Base-by-base conservation (phyloP, 2,113 vertebrate genomes). In the Epinephelus cyanopodus region DNA sequence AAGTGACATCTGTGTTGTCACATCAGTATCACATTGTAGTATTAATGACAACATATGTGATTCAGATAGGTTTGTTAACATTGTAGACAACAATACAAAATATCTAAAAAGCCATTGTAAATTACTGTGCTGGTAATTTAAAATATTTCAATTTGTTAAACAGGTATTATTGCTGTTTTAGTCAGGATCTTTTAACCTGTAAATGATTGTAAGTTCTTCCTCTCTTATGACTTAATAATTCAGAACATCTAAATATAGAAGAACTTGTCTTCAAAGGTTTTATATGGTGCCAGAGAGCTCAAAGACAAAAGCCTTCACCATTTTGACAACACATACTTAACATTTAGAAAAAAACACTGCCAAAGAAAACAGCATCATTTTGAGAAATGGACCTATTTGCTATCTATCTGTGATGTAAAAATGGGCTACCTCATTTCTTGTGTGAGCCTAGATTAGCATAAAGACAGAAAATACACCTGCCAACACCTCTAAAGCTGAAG, bases 201-300 rank as follows among this genome's bases (percentile, higher is more conserved):
- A 7, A 15, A 6, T 47, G 7, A n/a, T 29, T 47, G 68, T 19
- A 37, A 37, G 2, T 48, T 65, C 27, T 14, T 2, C 33, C 50
- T 25, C 17, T 66, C 15, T 37, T 19, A 23, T 13, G 50, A n/a
- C 37, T 65, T 14, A 33, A 47, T 79, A n/a, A 68, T 77, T 77
- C 8, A 50, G 25, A 48, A 25, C 39, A 4, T 73, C 52, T 58
- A 66, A 50, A 81, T 73, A 48, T 60, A 60, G 53, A 74, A 25
- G 25, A 19, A 68, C 18, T 18, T 56, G 39, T 50, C 42, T 58
- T 68, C 5, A 48, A 37, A 77, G 37, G 50, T 45, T 47, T 27
- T 47, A 17, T 9, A 18, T 5, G 3, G 53, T 14, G 48, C 37
- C 50, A 33, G 19, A 45, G 45, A 66, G 25, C 58, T 56, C 12